phyloP scores from a whole-genome alignment of 2,888 invertebrate genomes.

The Zaprionus lineosus region DNA sequence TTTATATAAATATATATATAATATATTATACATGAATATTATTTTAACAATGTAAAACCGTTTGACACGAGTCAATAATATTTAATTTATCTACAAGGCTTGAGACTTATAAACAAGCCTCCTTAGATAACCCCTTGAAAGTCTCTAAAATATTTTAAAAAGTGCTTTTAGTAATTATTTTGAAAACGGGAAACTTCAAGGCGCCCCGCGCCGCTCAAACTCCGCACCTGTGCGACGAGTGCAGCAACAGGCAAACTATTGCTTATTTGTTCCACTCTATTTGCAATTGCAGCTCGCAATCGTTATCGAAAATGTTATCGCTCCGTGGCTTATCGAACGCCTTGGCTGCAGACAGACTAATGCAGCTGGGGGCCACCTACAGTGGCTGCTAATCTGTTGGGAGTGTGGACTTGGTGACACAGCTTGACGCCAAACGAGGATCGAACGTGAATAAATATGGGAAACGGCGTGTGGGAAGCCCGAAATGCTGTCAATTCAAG shows the following conservation, averaged over 20 bases:
- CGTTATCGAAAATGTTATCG: slow-evolving; percentile 36
- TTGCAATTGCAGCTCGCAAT: slow-evolving; percentile 25
- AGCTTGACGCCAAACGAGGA: no score
- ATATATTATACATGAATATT: no score
- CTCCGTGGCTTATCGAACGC: slow-evolving; percentile 18
- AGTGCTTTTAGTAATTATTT: neutral
- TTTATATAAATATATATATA: no score
- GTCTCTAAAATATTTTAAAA: no score
- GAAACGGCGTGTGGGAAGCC: no score
- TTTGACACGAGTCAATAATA: no score
- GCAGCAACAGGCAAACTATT: neutral
- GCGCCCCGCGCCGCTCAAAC: neutral
- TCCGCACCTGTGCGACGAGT: slow-evolving; percentile 34
- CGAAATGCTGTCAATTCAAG: no score
- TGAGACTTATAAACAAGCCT: no score
- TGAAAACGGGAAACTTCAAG: neutral
- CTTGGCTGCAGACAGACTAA: neutral
- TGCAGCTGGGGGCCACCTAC: slow-evolving; percentile 5
- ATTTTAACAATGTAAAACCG: no score
- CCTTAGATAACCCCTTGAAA: no score
- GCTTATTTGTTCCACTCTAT: slow-evolving; percentile 35
- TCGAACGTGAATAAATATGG: no score
- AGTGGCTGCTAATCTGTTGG: neutral
- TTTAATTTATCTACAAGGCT: no score
- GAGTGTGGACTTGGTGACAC: neutral